phyloP scores from a whole-genome alignment of 2,113 vertebrate species.

The Nansenia antarctica region DNA sequence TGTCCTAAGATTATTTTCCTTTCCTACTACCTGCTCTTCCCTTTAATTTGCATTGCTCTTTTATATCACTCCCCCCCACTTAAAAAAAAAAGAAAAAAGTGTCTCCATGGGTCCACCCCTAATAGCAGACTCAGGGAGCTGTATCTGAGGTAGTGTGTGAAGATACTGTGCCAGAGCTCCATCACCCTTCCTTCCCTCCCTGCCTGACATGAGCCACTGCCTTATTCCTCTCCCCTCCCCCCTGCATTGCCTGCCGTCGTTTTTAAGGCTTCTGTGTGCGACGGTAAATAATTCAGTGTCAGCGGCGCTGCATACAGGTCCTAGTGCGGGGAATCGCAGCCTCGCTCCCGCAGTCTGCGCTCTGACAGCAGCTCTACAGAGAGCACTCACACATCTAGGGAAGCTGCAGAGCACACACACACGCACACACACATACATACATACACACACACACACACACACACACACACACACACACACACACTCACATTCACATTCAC shows the following conservation, averaged over 20 bases:
- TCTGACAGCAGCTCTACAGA: conserved; percentile 50
- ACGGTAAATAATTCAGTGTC: conserved; percentile 73
- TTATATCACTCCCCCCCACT: no score
- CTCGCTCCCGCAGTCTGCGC: conserved; percentile 60
- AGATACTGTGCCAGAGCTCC: background rate
- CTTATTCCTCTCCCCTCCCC: conserved; percentile 9
- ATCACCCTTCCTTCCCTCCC: background rate
- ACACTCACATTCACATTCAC: no score
- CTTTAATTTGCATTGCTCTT: no score
- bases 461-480: no score
- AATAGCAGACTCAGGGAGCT: no score
- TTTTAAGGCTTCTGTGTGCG: conserved; percentile 38
- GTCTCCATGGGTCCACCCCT: no score
- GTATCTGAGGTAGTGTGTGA: background rate
- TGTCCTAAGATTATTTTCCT: no score
- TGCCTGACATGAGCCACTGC: conserved; percentile 4
- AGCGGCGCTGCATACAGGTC: conserved; percentile 52
- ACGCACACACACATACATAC: conserved; percentile 39
- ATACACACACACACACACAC: conserved; percentile 28
- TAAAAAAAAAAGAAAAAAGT: no score
- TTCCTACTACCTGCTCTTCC: no score
- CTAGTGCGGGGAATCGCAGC: conserved; percentile 48
- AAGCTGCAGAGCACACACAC: conserved; percentile 63
- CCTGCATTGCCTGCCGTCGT: conserved; percentile 33
- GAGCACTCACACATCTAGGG: conserved; percentile 32